A percentile compares a stretch with the other conserved stretches of the same genome.
Conservation (phyloP, 2,888 invertebrate genomes). For the Campoletis raptor region DNA sequence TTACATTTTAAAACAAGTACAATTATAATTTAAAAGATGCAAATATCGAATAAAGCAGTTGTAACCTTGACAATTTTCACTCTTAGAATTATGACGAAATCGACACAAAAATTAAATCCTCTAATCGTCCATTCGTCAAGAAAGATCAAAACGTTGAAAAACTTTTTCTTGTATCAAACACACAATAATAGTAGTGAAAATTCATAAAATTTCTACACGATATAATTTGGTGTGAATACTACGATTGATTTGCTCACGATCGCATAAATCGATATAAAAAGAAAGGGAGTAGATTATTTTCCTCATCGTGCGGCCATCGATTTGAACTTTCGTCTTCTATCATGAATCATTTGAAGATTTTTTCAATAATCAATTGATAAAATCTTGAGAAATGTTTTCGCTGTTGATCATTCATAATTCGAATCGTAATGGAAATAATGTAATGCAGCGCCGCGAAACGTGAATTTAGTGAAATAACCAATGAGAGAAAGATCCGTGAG, state of each 20-base stretch:
- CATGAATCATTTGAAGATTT: neutral
- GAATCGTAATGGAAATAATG: neutral
- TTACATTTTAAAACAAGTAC: neutral
- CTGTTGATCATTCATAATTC: slow-evolving; percentile 1
- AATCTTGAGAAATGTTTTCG: neutral
- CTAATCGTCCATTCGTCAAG: no score
- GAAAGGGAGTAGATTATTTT: neutral
- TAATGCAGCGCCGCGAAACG: slow-evolving; percentile 31
- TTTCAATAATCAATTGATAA: neutral
- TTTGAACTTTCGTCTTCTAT: neutral
- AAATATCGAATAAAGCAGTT: neutral
- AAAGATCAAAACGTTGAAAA: no score
- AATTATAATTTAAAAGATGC: neutral
- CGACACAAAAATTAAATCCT: neutral
- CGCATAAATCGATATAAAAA: neutral
- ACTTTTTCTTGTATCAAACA: neutral
- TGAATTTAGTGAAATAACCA: neutral
- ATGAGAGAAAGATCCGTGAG: neutral
- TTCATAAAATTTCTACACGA: neutral
- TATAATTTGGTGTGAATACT: neutral
- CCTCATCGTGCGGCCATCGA: neutral
- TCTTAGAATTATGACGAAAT: neutral
- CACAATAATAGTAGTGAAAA: neutral
- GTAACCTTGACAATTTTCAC: neutral
- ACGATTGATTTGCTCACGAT: neutral